Evolutionary conservation across 2,113 vertebrate genomes (phyloP), one percentile per base, ranked within the genome.

Genomic region (Nematolebias whitei): DNA sequence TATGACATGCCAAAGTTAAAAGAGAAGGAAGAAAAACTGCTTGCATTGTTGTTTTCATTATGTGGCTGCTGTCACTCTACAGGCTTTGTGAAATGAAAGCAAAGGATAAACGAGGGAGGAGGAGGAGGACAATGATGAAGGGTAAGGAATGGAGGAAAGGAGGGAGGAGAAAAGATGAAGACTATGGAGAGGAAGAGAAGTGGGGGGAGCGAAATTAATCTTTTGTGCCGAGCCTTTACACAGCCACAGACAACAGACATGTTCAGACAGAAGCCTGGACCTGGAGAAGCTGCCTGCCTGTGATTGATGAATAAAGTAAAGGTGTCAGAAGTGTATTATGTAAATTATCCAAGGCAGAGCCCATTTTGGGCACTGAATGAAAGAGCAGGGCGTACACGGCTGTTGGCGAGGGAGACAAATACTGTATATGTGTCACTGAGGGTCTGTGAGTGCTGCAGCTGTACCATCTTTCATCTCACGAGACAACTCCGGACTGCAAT

Each of bases 231-330:
- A 94, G 95, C 95, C 95, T 96, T 55, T 96, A 96, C 97, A 96
- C 95, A 95, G 95, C 94, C 94, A 93, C 81, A 95, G 96, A 98
- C 96, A 97, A 93, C 83, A 95, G 96, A 98, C 96, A 97, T 95
- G 96, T 95, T 96, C 96, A 98, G 96, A 98, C 96, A 96, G 96
- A 96, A 96, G 95, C 85, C 95, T 90, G 93, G 95, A 96, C 96
- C 95, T 94, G 94, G 94, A 95, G 95, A 95, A 97, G 95, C 95
- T 94, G 94, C 94, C 87, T 83, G 79, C 65, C 67, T 58, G 94
- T 99, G 97, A 99, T 98, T 98, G 97, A 99, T 99, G 97, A 98
- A 95, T 96, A 98, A 98, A 98, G 96, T 98, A 98, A 98, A 98
- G 96, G 97, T 98, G 97, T 99, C 96, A 97, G 96, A 97, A 98